Conservation (phyloP, 2,888 invertebrate genomes). For the Protodeltote pygarga region DNA sequence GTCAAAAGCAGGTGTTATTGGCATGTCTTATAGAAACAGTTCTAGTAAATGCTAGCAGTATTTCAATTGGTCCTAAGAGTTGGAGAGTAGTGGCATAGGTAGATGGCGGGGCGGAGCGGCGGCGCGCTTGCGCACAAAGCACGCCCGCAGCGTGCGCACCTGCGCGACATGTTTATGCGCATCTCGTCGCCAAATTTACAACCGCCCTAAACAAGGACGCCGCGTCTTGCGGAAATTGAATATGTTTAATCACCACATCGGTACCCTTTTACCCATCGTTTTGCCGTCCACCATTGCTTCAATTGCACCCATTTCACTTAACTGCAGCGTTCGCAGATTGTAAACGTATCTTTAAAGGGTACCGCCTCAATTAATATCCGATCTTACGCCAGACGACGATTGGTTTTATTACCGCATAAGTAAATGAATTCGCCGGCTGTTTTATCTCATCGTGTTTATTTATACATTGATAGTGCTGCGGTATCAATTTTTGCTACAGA, state of each 20-base stretch:
- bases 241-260: slow-evolving; percentile 74
- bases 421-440: slow-evolving; percentile 47
- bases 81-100: neutral
- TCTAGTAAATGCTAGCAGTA: slow-evolving; percentile 14
- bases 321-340: slow-evolving; percentile 67
- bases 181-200: slow-evolving; percentile 77
- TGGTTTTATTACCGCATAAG: slow-evolving; percentile 52
- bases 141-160: slow-evolving; percentile 66
- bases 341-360: slow-evolving; percentile 62
- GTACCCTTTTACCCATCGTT: slow-evolving; percentile 64
- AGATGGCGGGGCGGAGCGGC: slow-evolving; percentile 31
- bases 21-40: slow-evolving; percentile 1
- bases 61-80: slow-evolving; percentile 23
- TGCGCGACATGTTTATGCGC: slow-evolving; percentile 79
- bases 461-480: slow-evolving; percentile 35
- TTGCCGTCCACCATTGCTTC: slow-evolving; percentile 51
- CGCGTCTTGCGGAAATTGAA: slow-evolving; percentile 72
- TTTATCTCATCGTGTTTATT: slow-evolving; percentile 49
- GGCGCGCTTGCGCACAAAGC: slow-evolving; percentile 61
- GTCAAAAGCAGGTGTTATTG: neutral
- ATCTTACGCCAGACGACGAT: slow-evolving; percentile 53
- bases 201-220: slow-evolving; percentile 48
- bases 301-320: slow-evolving; percentile 38
- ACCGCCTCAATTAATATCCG: slow-evolving; percentile 66
- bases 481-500: slow-evolving; percentile 20